These are phyloP conservation scores for Muscicapa comitata DNA, from an alignment of 2,797 vertebrate genomes.

Conservation along the genomic window DNA sequence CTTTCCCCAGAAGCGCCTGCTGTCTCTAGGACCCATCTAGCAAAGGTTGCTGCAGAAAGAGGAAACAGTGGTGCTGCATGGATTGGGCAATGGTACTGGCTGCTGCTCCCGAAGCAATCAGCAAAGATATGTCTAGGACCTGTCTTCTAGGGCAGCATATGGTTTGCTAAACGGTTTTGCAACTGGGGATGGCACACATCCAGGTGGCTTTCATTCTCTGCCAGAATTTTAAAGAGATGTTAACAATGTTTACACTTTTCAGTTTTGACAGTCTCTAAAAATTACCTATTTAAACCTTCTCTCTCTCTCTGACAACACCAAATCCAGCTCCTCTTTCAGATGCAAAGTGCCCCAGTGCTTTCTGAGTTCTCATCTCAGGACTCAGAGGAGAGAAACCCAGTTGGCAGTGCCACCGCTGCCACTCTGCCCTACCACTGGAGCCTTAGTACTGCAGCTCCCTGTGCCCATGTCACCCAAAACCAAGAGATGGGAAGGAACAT, in stretches of 20 bases:
- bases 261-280: slow-evolving; percentile 32
- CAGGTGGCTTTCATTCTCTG: not conserved
- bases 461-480: not conserved
- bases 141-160: slow-evolving; percentile 39
- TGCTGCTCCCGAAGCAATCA: not conserved
- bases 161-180: slow-evolving; percentile 19
- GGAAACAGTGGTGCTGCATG: not conserved
- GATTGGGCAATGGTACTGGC: not conserved
- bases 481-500: not conserved
- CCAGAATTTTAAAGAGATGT: slow-evolving; percentile 32
- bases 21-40: not conserved
- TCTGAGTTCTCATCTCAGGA: not conserved
- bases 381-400: not conserved
- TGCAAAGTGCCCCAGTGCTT: not conserved
- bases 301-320: not conserved
- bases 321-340: not conserved
- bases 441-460: not conserved
- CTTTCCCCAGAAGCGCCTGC: not conserved
- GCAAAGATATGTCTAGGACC: not conserved
- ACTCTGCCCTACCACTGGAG: not conserved
- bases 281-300: slow-evolving; percentile 16
- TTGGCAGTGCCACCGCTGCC: fast-evolving
- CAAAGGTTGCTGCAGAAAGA: not conserved
- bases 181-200: not conserved
- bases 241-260: slow-evolving; percentile 33